phyloP scores from a whole-genome alignment of 2,797 vertebrate genomes.

The Trachurus trachurus region DNA sequence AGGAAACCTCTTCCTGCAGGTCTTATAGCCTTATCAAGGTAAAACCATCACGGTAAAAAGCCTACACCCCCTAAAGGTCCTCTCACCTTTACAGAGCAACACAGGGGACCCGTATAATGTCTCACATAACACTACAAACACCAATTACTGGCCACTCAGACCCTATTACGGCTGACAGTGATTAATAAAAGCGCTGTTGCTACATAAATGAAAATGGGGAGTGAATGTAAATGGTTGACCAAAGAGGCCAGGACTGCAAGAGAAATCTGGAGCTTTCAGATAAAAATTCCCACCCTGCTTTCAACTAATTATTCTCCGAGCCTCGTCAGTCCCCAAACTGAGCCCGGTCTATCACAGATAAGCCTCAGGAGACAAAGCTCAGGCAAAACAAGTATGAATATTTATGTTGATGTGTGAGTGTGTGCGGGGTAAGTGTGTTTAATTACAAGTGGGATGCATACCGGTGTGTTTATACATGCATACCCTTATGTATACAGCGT shows the following conservation, averaged over 20 bases:
- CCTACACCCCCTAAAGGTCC: conserved; percentile 26
- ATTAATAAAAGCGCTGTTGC: conserved; percentile 79
- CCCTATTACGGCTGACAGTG: conserved; percentile 77
- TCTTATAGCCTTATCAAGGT: conserved; percentile 23
- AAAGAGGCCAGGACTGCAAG: conserved; percentile 52
- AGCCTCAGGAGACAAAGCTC: conserved; percentile 75
- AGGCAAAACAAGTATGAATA: conserved; percentile 75
- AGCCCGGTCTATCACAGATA: conserved; percentile 75
- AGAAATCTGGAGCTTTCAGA: conserved; percentile 83
- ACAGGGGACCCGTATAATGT: conserved; percentile 63
- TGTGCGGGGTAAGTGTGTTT: conserved; percentile 47
- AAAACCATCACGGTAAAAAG: conserved; percentile 18
- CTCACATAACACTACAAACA: conserved; percentile 53
- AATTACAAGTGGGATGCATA: conserved; percentile 59
- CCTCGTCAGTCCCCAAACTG: conserved; percentile 67
- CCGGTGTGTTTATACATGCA: conserved; percentile 46
- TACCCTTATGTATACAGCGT: conserved; percentile 45
- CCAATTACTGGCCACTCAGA: conserved; percentile 73
- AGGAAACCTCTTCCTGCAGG: conserved; percentile 2
- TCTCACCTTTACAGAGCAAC: conserved; percentile 56
- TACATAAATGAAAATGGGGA: conserved; percentile 56
- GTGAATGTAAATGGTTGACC: conserved; percentile 71
- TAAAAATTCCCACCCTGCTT: conserved; percentile 77
- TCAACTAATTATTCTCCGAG: conserved; percentile 81
- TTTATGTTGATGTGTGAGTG: conserved; percentile 58